Conservation (phyloP, 2,797 vertebrate species). For the Emys orbicularis region DNA sequence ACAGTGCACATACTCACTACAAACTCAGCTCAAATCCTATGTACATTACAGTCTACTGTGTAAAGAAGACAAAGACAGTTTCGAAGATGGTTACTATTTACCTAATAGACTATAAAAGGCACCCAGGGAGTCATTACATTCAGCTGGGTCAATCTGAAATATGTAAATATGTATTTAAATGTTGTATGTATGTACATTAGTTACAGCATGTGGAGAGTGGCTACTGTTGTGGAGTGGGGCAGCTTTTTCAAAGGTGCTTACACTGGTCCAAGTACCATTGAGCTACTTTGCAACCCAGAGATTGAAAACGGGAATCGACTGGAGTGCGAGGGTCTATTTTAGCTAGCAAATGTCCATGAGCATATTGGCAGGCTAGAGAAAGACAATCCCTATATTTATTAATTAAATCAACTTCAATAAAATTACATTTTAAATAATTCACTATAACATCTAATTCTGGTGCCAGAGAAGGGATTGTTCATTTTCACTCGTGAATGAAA, state of each 20-base stretch:
- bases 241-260: conserved; percentile 55
- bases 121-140: conserved; percentile 55
- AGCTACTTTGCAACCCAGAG: conserved; percentile 22
- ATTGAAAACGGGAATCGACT: conserved; percentile 17
- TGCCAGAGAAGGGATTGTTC: conserved; percentile 21
- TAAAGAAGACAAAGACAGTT: conserved; percentile 14
- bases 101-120: conserved; percentile 72
- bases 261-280: conserved; percentile 50
- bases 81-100: conserved; percentile 55
- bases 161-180: conserved; percentile 68
- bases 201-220: conserved; percentile 30
- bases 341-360: conserved; percentile 27
- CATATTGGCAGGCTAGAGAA: neutral
- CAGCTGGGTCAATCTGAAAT: conserved; percentile 55
- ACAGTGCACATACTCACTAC: neutral
- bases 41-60: conserved; percentile 23
- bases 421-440: neutral
- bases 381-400: neutral
- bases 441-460: conserved; percentile 1
- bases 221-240: conserved; percentile 59
- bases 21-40: conserved; percentile 36
- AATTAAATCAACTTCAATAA: conserved; percentile 14
- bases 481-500: conserved; percentile 44
- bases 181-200: conserved; percentile 63
- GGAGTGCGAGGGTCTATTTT: conserved; percentile 23